Conservation (phyloP, 2,888 invertebrate genomes). For the Sialis fuliginosa region DNA sequence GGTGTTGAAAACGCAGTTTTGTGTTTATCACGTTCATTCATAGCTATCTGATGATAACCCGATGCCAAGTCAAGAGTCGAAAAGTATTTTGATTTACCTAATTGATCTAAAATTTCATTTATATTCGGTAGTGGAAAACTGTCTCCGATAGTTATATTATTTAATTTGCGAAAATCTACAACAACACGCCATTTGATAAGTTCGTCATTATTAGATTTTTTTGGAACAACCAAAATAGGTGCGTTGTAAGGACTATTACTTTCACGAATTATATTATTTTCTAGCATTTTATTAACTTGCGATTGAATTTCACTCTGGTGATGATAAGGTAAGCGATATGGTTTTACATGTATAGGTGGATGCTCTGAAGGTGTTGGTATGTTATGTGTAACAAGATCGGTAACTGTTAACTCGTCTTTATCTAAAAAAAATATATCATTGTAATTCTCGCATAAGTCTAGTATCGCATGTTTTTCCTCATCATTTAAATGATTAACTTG, state of each 20-base stretch:
- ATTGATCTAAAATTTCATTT: slow-evolving; percentile 18
- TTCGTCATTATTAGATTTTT: slow-evolving; percentile 15
- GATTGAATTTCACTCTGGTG: slow-evolving; percentile 17
- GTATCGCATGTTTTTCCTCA: no score
- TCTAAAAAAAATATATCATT: no score
- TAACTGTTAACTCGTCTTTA: slow-evolving; percentile 11
- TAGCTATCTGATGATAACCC: slow-evolving; percentile 21
- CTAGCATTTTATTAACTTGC: slow-evolving; percentile 17
- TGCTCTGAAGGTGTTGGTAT: slow-evolving; percentile 15
- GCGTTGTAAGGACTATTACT: slow-evolving; percentile 10
- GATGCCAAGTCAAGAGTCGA: slow-evolving; percentile 20
- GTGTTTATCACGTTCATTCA: slow-evolving; percentile 13
- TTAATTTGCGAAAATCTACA: slow-evolving; percentile 20
- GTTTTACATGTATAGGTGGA: slow-evolving; percentile 16
- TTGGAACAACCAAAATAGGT: slow-evolving; percentile 14
- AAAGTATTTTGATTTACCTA: slow-evolving; percentile 20
- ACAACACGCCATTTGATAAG: slow-evolving; percentile 18
- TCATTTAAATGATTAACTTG: no score
- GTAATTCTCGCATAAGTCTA: no score
- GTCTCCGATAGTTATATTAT: slow-evolving; percentile 19
- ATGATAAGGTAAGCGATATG: slow-evolving; percentile 18
- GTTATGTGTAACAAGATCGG: slow-evolving; percentile 15
- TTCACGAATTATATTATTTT: slow-evolving; percentile 14
- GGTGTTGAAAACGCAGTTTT: slow-evolving; percentile 21
- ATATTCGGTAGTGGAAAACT: slow-evolving; percentile 20